Conservation (phyloP, 2,113 vertebrate genomes). For the Crotalus horridus region DNA sequence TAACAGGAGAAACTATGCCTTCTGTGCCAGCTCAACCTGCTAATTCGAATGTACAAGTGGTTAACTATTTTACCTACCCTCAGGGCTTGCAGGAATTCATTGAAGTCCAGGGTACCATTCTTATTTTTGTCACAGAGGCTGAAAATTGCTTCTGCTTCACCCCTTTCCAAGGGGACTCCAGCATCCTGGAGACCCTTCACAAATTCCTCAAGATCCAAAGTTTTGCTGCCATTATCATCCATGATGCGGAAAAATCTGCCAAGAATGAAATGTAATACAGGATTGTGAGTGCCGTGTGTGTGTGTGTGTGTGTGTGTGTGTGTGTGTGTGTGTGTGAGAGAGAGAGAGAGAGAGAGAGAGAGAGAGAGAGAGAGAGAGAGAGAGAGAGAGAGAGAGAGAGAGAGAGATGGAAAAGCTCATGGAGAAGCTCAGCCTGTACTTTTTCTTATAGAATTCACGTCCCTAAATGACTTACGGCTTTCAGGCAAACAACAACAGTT, state of each 20-base stretch:
- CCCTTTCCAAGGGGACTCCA: slow-evolving; percentile 54
- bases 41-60: neutral
- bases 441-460: neutral
- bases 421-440: neutral
- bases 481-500: neutral
- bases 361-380: neutral
- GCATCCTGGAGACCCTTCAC: slow-evolving; percentile 59
- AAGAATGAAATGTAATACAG: neutral
- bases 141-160: slow-evolving; percentile 58
- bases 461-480: neutral
- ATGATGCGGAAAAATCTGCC: slow-evolving; percentile 69
- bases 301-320: neutral
- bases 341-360: too few species aligned
- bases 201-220: slow-evolving; percentile 66
- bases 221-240: slow-evolving; percentile 64
- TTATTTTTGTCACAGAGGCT: slow-evolving; percentile 61
- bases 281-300: neutral
- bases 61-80: slow-evolving; percentile 52
- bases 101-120: slow-evolving; percentile 66
- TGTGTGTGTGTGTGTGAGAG: too few species aligned
- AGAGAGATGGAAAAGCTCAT: neutral
- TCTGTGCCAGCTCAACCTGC: neutral
- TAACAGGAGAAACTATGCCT: neutral
- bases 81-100: slow-evolving; percentile 69
- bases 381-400: neutral